A percentile compares a stretch with the other conserved stretches of the same genome.
phyloP scores from a whole-genome alignment of 2,797 vertebrate species.

The Lepus townsendii region DNA sequence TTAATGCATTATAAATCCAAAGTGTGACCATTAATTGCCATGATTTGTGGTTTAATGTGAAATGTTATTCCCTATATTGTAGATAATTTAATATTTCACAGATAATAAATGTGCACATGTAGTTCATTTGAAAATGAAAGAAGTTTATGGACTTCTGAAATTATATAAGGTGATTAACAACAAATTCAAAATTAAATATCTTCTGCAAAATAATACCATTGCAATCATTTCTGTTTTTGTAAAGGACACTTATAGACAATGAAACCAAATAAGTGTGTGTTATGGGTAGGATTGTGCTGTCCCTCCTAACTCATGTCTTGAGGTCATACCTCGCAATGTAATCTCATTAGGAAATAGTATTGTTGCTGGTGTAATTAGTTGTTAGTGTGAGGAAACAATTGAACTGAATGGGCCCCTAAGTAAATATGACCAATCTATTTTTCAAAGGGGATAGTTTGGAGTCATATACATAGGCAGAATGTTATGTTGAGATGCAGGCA shows the following conservation, averaged over 20 bases:
- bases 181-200: not conserved
- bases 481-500: not conserved
- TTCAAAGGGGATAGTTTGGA: not conserved
- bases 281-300: not conserved
- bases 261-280: not conserved
- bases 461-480: not conserved
- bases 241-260: not conserved
- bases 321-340: not conserved
- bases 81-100: not conserved
- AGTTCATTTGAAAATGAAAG: conserved; percentile 7
- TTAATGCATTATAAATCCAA: not conserved
- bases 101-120: not conserved
- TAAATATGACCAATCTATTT: not conserved
- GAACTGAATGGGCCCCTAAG: not conserved
- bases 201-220: not conserved
- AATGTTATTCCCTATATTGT: not conserved
- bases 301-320: not conserved
- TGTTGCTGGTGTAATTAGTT: not conserved
- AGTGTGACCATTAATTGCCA: not conserved
- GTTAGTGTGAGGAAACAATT: not conserved
- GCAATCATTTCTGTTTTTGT: not conserved
- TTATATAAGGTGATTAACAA: not conserved
- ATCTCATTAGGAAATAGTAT: not conserved
- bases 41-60: not conserved
- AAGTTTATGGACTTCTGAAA: not conserved